Evolutionary conservation across 2,113 vertebrate species (phyloP), one percentile per base, ranked within the genome.

Genomic region (Oreotrochilus melanogaster): DNA sequence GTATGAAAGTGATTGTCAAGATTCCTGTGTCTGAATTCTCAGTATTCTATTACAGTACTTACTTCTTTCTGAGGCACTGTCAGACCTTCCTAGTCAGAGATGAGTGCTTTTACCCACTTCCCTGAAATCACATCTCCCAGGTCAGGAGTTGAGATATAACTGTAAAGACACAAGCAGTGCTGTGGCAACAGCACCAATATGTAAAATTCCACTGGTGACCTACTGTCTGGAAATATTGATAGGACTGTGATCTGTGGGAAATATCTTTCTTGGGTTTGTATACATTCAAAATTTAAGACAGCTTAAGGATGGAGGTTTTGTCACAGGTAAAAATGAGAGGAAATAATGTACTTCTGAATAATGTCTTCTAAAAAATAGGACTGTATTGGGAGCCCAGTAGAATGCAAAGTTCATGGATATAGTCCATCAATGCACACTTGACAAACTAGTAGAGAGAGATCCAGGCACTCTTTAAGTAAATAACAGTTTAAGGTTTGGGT

Each of bases 21-120:
- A 88, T 92, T 96, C 71, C 75, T 84, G 21, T 81, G 70, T 75
- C 78, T 95, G 73, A 74, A 80, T 78, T 95, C 39, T 74, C 45
- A 83, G 7, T 76, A n/a, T 71, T 67, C 56, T 45, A 15, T 89
- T 61, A 58, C 2, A 7, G 56, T 64, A 65, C 11, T 75, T 51
- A 13, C 2, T 82, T 75, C 48, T 67, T 89, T 81, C 43, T 78
- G 78, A 91, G 50, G 28, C 53, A 31, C 33, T 56, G 37, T 78
- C 84, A 85, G 84, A 72, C n/a, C 30, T 89, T 72, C 65, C 35
- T 64, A 30, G 24, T 65, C 33, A 51, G 72, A 90, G 57, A 61
- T 22, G n/a, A 78, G n/a, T 18, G 15, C 39, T 42, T 73, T 88
- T 47, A 62, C 47, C 79, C 73, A 33, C 12, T 69, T 64, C 57